Base-by-base conservation (phyloP, 2,888 invertebrate genomes). In the Xestia c-nigrum region DNA sequence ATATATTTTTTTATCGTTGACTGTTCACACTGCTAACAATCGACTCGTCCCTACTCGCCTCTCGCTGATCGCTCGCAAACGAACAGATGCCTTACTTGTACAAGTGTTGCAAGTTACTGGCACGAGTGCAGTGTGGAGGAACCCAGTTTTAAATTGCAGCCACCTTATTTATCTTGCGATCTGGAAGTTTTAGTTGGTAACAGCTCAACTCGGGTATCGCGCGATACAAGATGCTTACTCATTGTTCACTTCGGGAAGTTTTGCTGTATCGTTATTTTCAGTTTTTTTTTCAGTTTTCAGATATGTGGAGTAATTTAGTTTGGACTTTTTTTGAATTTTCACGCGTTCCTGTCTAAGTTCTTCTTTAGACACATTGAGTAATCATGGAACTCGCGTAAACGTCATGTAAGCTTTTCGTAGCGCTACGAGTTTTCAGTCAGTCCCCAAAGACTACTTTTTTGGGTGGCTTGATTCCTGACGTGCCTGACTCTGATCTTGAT, bases 141-240 rank as follows among this genome's bases (percentile, higher is more conserved):
- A 19, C 57, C 64, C 57, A 68, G 61, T 85, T 87, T 83, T 64
- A 84, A 87, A 87, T 83, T 76, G 74, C 78, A 72, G 43, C 72
- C 55, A 55, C 50, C 68, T 78, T 85, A 86, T 86, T 85, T 86
- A 85, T 84, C 76, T 65, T 65, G 43, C 38, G 72, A 77, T 77
- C 72, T 68, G 66, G 14, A 74, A 81, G 76, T 85, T 82, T 75
- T 59, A 76, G 78, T 78, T 85, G 31, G 71, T 74, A 82, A 77
- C 82, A 68, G 70, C 72, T 67, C 46, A 68, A 72, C 76, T 83
- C 68, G 61, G 50, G n/a, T 77, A 71, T 71, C 66, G 47, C 6
- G 38, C 74, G 73, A 83, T 66, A 38, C n/a, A 70, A 85, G 67
- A 63, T 31, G 82, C 85, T 83, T 65, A 85, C 71, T 81, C 85